A percentile compares a stretch with the other conserved stretches of the same genome.
Evolutionary conservation across 2,797 vertebrate genomes (phyloP).

Genomic region (Pygocentrus nattereri): DNA sequence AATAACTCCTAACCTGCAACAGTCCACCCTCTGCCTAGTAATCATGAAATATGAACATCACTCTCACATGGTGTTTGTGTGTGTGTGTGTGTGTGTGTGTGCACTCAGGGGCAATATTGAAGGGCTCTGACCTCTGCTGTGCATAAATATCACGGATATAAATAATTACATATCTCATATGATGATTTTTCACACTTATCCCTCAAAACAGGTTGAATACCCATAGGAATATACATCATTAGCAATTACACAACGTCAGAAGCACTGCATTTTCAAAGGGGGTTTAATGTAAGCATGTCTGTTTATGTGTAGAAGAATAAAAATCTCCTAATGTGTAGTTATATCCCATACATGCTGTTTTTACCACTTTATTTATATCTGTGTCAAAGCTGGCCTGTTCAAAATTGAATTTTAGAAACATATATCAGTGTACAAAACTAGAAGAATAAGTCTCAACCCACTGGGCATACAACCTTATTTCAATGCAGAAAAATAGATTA

Average conservation of each 20-base stretch:
- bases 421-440: conserved; percentile 26
- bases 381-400: conserved; percentile 15
- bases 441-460: conserved; percentile 39
- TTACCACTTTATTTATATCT: conserved; percentile 42
- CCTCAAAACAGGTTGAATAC: conserved; percentile 9
- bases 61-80: background rate
- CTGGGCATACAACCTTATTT: conserved; percentile 15
- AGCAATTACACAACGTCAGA: conserved; percentile 39
- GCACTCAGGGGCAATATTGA: background rate
- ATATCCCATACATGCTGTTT: conserved; percentile 23
- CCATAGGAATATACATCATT: conserved; percentile 29
- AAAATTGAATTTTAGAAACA: conserved; percentile 29
- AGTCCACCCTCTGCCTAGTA: background rate
- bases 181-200: conserved; percentile 40
- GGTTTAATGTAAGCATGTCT: conserved; percentile 31
- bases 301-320: conserved; percentile 12
- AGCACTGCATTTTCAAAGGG: conserved; percentile 27
- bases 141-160: conserved; percentile 31
- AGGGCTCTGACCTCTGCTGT: conserved; percentile 35
- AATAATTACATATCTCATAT: conserved; percentile 51
- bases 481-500: conserved; percentile 34
- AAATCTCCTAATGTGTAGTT: conserved; percentile 30
- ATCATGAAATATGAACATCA: background rate
- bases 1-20: background rate
- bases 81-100: background rate